A percentile compares a stretch with the other conserved stretches of the same genome.
These are phyloP conservation scores for Notarius quadriscutis DNA, from an alignment of 2,113 vertebrate species.

Conservation along the genomic window DNA sequence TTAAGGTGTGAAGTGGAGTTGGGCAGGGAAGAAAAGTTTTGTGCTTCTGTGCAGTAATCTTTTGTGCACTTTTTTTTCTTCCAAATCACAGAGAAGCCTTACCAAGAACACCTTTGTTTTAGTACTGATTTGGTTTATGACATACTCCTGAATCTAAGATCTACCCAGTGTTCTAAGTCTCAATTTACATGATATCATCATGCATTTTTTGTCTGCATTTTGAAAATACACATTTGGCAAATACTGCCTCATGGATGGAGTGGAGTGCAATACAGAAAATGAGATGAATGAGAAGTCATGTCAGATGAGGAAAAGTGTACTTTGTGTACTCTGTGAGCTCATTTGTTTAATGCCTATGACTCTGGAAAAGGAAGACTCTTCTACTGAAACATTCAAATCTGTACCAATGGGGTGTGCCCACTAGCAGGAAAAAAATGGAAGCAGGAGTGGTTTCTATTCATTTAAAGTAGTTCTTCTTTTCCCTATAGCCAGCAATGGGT, in stretches of 20 bases:
- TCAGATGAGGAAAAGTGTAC: not conserved
- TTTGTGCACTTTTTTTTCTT: too few species aligned
- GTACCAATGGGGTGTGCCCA: constrained; percentile 16
- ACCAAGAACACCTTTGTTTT: not conserved
- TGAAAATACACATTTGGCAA: not conserved
- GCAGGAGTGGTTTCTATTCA: constrained; percentile 5
- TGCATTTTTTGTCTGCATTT: not conserved
- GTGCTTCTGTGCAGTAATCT: not conserved
- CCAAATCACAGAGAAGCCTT: not conserved
- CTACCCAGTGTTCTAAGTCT: not conserved
- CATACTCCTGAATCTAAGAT: not conserved
- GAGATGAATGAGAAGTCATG: not conserved
- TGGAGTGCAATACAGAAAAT: not conserved
- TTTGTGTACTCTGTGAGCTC: not conserved
- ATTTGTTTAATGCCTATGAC: constrained; percentile 43
- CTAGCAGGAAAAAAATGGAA: constrained; percentile 31
- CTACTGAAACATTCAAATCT: constrained; percentile 48
- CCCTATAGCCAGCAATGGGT: too few species aligned
- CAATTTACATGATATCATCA: not conserved
- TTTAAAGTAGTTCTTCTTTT: not conserved
- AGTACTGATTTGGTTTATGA: not conserved
- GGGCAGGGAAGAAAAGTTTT: not conserved
- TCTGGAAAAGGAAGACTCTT: constrained; percentile 25
- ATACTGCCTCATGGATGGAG: not conserved
- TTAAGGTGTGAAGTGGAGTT: not conserved